Conservation (phyloP, 2,797 vertebrate genomes). For the Sphenodon punctatus region DNA sequence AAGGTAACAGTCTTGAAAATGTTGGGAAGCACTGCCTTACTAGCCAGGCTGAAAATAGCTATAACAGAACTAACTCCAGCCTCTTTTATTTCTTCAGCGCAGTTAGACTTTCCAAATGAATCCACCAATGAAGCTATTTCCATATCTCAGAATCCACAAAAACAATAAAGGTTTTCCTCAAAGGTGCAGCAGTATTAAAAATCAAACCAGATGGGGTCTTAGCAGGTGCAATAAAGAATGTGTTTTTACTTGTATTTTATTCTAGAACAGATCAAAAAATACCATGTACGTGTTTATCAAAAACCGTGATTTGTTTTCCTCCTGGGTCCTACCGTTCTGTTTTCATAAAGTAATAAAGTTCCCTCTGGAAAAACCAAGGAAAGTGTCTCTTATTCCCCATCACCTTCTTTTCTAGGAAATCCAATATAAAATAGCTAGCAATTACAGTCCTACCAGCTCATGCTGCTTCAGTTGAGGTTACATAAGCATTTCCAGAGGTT, state of each 20-base stretch:
- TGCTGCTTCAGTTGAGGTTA: neutral
- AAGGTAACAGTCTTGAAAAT: no score
- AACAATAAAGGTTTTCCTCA: neutral
- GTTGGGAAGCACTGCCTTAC: no score
- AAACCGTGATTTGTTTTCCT: neutral
- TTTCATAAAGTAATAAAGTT: neutral
- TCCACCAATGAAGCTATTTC: neutral
- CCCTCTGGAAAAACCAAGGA: neutral
- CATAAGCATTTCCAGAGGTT: neutral
- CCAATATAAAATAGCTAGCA: neutral
- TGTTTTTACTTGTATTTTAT: neutral
- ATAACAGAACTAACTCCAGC: fast-evolving
- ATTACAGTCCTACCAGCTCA: neutral
- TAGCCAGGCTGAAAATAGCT: neutral
- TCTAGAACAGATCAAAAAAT: neutral
- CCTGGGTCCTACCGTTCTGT: neutral
- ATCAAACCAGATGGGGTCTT: constrained; percentile 11
- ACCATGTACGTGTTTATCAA: neutral
- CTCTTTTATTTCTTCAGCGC: neutral
- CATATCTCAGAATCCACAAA: neutral
- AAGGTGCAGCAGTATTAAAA: neutral
- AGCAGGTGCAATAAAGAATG: neutral
- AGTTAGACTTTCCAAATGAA: constrained; percentile 22
- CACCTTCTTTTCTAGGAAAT: neutral
- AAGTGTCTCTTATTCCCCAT: neutral